Evolutionary conservation across 1,140 invertebrate genomes (phyloP).

Genomic region (Vollenhovia emeryi): DNA sequence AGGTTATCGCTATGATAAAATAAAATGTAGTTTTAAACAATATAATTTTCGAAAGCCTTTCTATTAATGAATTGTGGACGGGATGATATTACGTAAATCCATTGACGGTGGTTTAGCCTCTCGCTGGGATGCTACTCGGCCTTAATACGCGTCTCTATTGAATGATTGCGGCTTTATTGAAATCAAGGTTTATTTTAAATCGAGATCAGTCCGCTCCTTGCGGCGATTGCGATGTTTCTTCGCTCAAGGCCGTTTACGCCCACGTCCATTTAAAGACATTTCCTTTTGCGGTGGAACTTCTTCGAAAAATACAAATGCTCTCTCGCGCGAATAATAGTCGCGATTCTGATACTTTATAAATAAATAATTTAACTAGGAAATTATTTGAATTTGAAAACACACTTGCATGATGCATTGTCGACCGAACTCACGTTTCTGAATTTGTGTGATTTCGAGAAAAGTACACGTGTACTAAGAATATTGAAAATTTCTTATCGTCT

Average conservation of each 20-base stretch:
- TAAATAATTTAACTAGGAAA: not conserved
- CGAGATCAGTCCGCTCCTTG: slow-evolving; percentile 38
- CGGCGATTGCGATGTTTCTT: slow-evolving; percentile 45
- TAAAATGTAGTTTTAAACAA: not conserved
- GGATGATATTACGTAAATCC: slow-evolving; percentile 27
- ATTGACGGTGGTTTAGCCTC: slow-evolving; percentile 20
- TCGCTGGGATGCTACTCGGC: slow-evolving; percentile 23
- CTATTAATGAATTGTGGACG: not conserved
- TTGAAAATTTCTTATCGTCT: not conserved
- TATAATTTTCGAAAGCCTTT: not conserved
- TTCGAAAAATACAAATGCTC: not conserved
- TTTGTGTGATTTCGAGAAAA: not conserved
- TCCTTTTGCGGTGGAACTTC: not conserved
- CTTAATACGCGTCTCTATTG: slow-evolving; percentile 65
- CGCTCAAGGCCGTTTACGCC: slow-evolving; percentile 44
- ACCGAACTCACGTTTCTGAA: not conserved
- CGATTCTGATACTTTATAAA: not conserved
- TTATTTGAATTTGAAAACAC: too few relatives aligned
- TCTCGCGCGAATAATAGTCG: not conserved
- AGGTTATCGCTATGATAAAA: not conserved
- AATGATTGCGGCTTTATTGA: slow-evolving; percentile 63
- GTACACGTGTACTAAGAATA: not conserved
- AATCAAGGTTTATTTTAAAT: slow-evolving; percentile 62
- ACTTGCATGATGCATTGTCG: not conserved
- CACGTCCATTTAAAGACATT: slow-evolving; percentile 17